These are phyloP conservation scores for Potorous gilbertii DNA, from an alignment of 2,797 vertebrate species.

Conservation along the genomic window DNA sequence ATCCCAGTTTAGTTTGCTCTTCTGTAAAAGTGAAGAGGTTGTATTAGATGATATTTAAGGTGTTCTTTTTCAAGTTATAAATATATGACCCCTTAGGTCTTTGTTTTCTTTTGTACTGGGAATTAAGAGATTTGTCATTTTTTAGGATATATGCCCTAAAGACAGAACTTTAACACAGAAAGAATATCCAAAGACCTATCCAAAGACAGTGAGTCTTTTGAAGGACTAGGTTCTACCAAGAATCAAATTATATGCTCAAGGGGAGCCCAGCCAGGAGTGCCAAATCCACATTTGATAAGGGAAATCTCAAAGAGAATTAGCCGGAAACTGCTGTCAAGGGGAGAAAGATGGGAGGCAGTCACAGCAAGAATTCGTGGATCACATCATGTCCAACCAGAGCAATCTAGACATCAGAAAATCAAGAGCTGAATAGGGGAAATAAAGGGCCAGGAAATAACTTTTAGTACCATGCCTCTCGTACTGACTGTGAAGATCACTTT, in stretches of 20 bases:
- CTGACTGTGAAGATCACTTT: not conserved
- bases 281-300: not conserved
- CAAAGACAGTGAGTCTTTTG: not conserved
- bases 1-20: not conserved
- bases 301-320: not conserved
- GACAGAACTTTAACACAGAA: not conserved
- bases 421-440: not conserved
- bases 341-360: not conserved
- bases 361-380: not conserved
- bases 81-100: not conserved
- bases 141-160: not conserved
- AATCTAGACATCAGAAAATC: not conserved
- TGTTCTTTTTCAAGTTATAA: not conserved
- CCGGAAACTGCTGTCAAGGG: not conserved
- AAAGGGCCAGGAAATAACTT: not conserved
- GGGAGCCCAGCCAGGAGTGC: not conserved
- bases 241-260: not conserved
- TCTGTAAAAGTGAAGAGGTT: not conserved
- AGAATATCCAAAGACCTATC: not conserved
- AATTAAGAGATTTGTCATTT: not conserved
- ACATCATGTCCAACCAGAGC: not conserved
- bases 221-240: not conserved
- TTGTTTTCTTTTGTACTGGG: not conserved
- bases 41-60: not conserved
- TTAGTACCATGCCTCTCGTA: not conserved